Evolutionary conservation across 2,113 vertebrate species (phyloP).

Genomic region (Pachyramphus minor): DNA sequence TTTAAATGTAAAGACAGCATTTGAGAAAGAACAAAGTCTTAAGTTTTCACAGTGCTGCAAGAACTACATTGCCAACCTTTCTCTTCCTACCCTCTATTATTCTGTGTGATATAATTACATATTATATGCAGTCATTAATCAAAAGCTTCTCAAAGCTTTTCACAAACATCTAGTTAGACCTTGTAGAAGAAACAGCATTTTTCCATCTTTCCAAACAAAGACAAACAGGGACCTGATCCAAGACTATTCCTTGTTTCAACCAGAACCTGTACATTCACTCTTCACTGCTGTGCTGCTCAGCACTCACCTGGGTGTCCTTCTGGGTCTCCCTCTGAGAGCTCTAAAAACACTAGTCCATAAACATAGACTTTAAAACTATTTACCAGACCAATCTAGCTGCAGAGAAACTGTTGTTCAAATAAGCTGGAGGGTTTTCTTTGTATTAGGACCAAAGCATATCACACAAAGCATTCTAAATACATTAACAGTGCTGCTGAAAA

Average conservation of each 20-base stretch:
- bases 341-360: neutral
- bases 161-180: neutral
- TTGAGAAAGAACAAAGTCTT: neutral
- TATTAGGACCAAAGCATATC: neutral
- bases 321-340: neutral
- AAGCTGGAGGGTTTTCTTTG: neutral
- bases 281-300: neutral
- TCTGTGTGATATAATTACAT: neutral
- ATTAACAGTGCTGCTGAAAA: neutral
- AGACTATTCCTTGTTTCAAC: neutral
- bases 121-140: neutral
- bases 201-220: neutral
- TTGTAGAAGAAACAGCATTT: neutral
- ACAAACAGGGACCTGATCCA: neutral
- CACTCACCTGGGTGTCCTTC: neutral
- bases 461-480: neutral
- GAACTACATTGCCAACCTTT: neutral
- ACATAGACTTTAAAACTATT: neutral
- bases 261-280: neutral
- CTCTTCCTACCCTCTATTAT: conserved; percentile 1
- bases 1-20: neutral
- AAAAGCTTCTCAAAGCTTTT: conserved; percentile 23
- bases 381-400: neutral
- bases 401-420: neutral
- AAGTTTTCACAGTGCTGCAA: neutral